A percentile compares a stretch with the other conserved stretches of the same genome.
These are phyloP conservation scores for Dolichopus griseipennis DNA, from an alignment of 2,888 invertebrate genomes.

Conservation along the genomic window DNA sequence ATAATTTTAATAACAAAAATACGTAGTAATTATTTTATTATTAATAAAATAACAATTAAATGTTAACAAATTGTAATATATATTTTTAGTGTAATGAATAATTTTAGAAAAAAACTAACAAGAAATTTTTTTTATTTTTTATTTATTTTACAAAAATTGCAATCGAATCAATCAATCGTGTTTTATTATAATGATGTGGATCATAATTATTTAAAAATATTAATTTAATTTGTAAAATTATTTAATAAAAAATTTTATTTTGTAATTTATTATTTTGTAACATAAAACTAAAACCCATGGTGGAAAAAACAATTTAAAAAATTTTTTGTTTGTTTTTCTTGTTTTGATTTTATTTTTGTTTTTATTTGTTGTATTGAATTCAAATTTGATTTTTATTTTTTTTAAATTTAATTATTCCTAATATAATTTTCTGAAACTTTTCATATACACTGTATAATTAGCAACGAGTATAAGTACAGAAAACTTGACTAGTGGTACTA, in stretches of 20 bases:
- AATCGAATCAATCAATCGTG: not conserved
- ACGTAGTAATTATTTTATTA: too few relatives aligned
- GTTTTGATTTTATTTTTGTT: not conserved
- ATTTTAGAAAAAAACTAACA: not conserved
- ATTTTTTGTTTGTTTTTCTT: too few relatives aligned
- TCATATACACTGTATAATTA: conserved; percentile 7
- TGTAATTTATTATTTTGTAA: not conserved
- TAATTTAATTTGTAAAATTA: not conserved
- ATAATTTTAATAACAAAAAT: too few relatives aligned
- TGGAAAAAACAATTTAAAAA: too few relatives aligned
- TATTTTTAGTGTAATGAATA: not conserved
- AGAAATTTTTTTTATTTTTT: not conserved
- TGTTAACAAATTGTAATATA: not conserved
- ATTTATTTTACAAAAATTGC: not conserved
- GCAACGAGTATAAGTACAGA: conserved; percentile 46
- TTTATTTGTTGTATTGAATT: not conserved
- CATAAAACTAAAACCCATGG: too few relatives aligned
- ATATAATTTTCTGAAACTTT: too few relatives aligned
- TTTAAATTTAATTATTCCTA: not conserved
- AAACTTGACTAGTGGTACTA: conserved; percentile 46
- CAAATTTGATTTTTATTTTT: conserved; percentile 1
- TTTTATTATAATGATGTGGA: not conserved
- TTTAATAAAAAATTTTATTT: conserved; percentile 1
- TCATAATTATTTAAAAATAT: too few relatives aligned
- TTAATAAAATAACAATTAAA: not conserved